Conservation (phyloP, 1,140 invertebrate genomes). For the Drosophila funebris region DNA sequence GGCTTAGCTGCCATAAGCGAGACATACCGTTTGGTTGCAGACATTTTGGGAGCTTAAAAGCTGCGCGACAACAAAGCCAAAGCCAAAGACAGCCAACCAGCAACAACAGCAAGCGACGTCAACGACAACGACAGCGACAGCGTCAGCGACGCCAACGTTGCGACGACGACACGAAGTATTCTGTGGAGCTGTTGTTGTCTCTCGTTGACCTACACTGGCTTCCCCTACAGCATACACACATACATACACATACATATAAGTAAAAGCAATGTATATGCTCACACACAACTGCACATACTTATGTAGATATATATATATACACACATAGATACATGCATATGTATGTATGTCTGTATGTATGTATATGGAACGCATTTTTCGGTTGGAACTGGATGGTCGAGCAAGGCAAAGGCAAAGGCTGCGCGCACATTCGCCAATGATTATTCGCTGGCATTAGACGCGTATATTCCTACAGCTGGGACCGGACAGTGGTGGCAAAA, state of each 20-base stretch:
- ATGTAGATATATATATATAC: conserved; percentile 18
- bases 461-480: conserved; percentile 18
- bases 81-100: background rate
- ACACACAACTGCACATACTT: conserved; percentile 18
- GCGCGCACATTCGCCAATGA: conserved; percentile 73
- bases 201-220: conserved; percentile 76
- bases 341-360: conserved; percentile 1
- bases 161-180: conserved; percentile 22
- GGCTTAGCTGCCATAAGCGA: conserved; percentile 22
- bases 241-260: background rate
- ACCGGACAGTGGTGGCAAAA: background rate
- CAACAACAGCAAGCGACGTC: background rate
- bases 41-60: conserved; percentile 41
- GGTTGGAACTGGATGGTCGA: conserved; percentile 47
- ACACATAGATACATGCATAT: background rate
- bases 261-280: too few species aligned
- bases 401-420: conserved; percentile 57
- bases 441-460: conserved; percentile 76
- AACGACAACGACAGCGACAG: background rate
- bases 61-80: conserved; percentile 19
- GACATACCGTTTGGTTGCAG: too few species aligned
- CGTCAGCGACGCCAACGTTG: background rate
- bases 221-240: conserved; percentile 25
- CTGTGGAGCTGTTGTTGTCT: conserved; percentile 41
- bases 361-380: conserved; percentile 44